Conservation (phyloP, 2,888 invertebrate species). For the Eristalis intricaria region DNA sequence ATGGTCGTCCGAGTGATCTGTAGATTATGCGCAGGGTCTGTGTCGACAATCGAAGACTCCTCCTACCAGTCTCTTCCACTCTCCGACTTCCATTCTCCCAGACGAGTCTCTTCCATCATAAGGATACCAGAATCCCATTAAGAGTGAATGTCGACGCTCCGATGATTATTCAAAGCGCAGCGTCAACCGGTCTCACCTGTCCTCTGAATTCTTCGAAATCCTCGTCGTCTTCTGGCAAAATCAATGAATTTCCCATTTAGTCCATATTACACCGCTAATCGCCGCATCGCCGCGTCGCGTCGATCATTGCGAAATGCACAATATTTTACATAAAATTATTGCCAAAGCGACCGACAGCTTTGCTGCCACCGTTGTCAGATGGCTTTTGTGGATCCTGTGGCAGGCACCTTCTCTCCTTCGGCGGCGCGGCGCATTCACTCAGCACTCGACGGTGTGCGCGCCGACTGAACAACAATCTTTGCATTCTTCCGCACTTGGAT, state of each 20-base stretch:
- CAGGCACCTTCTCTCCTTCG: background rate
- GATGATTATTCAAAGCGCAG: background rate
- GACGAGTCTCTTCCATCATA: background rate
- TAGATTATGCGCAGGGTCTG: too few relatives aligned
- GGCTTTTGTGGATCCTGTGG: background rate
- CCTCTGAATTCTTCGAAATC: background rate
- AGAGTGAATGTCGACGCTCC: background rate
- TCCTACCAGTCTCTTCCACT: too few relatives aligned
- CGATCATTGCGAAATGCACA: slow-evolving; percentile 45
- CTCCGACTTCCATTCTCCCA: too few relatives aligned
- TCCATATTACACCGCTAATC: slow-evolving; percentile 36
- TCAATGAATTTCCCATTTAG: slow-evolving; percentile 64
- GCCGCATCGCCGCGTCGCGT: background rate
- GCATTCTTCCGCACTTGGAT: background rate
- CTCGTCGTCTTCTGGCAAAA: slow-evolving; percentile 29
- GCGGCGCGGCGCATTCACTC: background rate
- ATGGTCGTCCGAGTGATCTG: too few relatives aligned
- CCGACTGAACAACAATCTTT: background rate
- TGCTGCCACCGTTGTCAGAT: slow-evolving; percentile 7
- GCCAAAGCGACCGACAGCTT: slow-evolving; percentile 42
- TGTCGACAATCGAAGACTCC: too few relatives aligned
- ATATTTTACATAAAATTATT: slow-evolving; percentile 71
- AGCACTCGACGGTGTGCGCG: background rate
- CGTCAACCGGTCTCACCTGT: background rate
- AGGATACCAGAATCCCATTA: background rate